Conservation (phyloP, 2,113 vertebrate species). For the Sinocyclocheilus rhinocerous region DNA sequence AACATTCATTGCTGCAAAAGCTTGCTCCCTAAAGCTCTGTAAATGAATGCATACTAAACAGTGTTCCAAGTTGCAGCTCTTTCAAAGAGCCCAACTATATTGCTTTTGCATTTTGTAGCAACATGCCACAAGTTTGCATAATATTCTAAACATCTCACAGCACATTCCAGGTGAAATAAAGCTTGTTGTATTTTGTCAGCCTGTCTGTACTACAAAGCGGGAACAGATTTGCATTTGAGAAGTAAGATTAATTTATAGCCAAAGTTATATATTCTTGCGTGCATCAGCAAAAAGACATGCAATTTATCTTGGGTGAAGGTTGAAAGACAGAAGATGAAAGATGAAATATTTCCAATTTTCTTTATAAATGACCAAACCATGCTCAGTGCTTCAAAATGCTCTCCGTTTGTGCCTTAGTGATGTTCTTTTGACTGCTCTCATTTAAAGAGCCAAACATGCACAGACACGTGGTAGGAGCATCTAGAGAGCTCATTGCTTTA, state of each 20-base stretch:
- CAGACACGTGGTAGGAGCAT: neutral
- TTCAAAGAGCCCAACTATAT: neutral
- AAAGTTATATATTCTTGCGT: constrained; percentile 37
- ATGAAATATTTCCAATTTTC: neutral
- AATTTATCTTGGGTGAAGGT: neutral
- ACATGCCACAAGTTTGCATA: neutral
- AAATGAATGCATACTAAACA: constrained; percentile 37
- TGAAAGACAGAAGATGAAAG: neutral
- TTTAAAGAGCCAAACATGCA: constrained; percentile 24
- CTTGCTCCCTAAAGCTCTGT: neutral
- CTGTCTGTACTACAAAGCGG: neutral
- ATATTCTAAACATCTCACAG: constrained; percentile 14
- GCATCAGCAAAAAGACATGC: neutral
- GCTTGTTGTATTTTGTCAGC: constrained; percentile 33
- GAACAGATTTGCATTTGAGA: constrained; percentile 40
- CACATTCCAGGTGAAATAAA: neutral
- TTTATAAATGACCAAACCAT: neutral
- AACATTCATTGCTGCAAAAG: constrained; percentile 1
- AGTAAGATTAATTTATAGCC: constrained; percentile 41
- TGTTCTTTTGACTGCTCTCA: constrained; percentile 18
- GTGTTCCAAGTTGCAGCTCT: neutral
- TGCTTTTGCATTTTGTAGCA: neutral
- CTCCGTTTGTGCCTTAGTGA: neutral
- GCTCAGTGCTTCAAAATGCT: neutral
- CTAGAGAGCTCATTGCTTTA: constrained; percentile 5